These are phyloP conservation scores for Bucco capensis DNA, from an alignment of 2,113 vertebrate species.

Conservation along the genomic window DNA sequence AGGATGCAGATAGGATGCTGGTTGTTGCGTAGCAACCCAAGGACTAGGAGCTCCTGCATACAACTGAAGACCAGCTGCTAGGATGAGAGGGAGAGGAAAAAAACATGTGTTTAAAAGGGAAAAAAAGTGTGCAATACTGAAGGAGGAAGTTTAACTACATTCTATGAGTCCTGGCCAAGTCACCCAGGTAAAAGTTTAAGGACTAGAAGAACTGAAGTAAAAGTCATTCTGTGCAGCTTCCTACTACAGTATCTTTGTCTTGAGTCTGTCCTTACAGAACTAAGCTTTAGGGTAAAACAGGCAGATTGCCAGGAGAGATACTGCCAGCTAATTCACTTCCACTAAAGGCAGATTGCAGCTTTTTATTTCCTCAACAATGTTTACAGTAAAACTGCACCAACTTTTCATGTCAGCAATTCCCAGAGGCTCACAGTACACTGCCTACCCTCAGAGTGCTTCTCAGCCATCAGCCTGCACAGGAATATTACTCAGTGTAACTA, in stretches of 20 bases:
- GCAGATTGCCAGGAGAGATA: not conserved
- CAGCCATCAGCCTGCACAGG: not conserved
- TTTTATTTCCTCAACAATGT: not conserved
- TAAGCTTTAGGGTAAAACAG: not conserved
- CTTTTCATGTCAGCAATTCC: not conserved
- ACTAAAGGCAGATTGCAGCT: not conserved
- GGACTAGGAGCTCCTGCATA: conserved; percentile 69
- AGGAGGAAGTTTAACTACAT: conserved; percentile 5
- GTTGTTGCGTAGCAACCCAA: conserved; percentile 78
- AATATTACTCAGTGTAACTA: not conserved
- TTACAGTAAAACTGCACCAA: not conserved
- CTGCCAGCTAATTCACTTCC: not conserved
- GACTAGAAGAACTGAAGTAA: not conserved
- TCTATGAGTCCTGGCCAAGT: not conserved
- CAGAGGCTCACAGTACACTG: not conserved
- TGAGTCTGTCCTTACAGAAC: not conserved
- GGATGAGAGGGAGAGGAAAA: conserved; percentile 42
- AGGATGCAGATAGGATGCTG: conserved; percentile 84
- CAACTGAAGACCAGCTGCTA: conserved; percentile 73
- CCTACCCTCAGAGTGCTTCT: not conserved
- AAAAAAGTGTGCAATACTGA: conserved; percentile 18
- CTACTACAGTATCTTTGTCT: not conserved
- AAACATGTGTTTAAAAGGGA: conserved; percentile 39
- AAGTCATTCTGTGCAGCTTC: conserved; percentile 10
- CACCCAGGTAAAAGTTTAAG: conserved; percentile 19